phyloP scores from a whole-genome alignment of 2,113 vertebrate species.

The Cottus gobio region DNA sequence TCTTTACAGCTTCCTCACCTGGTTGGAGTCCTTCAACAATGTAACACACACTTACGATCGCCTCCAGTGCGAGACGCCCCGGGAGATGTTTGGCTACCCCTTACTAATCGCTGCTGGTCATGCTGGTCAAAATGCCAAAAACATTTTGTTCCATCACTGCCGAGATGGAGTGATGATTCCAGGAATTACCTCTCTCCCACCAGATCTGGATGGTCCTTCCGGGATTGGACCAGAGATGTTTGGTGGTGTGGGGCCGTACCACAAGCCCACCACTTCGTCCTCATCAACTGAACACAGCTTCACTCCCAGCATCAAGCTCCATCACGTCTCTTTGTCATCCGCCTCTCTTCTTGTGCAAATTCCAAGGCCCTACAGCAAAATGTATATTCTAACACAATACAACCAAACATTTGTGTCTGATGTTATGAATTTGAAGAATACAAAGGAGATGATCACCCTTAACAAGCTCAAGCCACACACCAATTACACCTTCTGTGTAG shows the following conservation, averaged over 20 bases:
- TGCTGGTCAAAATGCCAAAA: slow-evolving; percentile 91
- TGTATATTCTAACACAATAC: slow-evolving; percentile 98
- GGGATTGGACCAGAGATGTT: slow-evolving; percentile 90
- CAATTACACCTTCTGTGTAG: slow-evolving; percentile 97
- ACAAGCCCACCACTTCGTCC: slow-evolving; percentile 88
- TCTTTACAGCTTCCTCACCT: slow-evolving; percentile 93
- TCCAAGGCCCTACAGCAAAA: slow-evolving; percentile 95
- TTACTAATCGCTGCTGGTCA: slow-evolving; percentile 89
- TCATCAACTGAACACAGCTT: slow-evolving; percentile 88
- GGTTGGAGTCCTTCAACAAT: slow-evolving; percentile 96
- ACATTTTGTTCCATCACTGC: slow-evolving; percentile 92
- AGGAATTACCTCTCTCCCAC: slow-evolving; percentile 90
- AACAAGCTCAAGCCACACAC: slow-evolving; percentile 92
- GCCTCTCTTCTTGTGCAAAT: slow-evolving; percentile 95
- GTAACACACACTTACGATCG: slow-evolving; percentile 97
- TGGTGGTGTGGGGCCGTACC: slow-evolving; percentile 88
- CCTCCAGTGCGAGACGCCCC: slow-evolving; percentile 94
- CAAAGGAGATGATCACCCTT: slow-evolving; percentile 94
- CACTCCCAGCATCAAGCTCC: slow-evolving; percentile 92
- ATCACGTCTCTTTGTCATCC: slow-evolving; percentile 92
- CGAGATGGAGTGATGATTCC: slow-evolving; percentile 90
- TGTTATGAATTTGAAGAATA: slow-evolving; percentile 94
- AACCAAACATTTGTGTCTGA: slow-evolving; percentile 96
- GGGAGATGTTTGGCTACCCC: slow-evolving; percentile 92
- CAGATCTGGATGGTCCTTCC: slow-evolving; percentile 89